Evolutionary conservation across 1,140 invertebrate genomes (phyloP), one percentile per base, ranked within the genome.

Genomic region (Melipona quadrifasciata): DNA sequence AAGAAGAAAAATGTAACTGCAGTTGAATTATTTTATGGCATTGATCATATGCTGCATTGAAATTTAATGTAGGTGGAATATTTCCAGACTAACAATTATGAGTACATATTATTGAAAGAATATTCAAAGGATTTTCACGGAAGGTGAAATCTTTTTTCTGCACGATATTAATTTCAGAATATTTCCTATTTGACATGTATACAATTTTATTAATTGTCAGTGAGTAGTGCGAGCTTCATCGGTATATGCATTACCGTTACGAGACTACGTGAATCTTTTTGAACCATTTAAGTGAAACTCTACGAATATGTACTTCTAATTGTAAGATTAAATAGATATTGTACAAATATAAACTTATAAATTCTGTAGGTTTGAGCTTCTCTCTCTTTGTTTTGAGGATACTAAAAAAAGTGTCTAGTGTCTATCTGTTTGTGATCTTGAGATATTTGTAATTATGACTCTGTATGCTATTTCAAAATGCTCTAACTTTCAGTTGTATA

Each of bases 81-180:
- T 84, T 84, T 89, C 27, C 64, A 84, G 57, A 88, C 85, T 84
- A 88, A 77, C 86, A 86, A 86, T 91, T 91, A 90, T 84, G 88
- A 91, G 83, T 90, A 90, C 80, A 89, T 83, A 84, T 87, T 91
- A 88, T 86, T 86, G 73, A 75, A 88, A 71, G n/a, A 58, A 86
- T 90, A 89, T 31, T 86, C 90, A 92, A 90, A 82, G 74, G 84
- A 91, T 89, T 89, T 86, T 90, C 87, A 80, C 84, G 86, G 77
- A 81, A 91, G 86, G 89, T 86, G 70, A 72, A 79, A 85, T 91
- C 84, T 86, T 82, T 90, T 90, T 90, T 80, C 77, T 90, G 76
- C 84, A 57, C 80, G 70, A n/a, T 21, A 70, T 79, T 78, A 47
- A 34, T 51, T 71, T 47, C 80, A 72, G 58, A 57, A 61, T 58